Evolutionary conservation across 2,113 vertebrate species (phyloP).

Genomic region (Scophthalmus maximus): DNA sequence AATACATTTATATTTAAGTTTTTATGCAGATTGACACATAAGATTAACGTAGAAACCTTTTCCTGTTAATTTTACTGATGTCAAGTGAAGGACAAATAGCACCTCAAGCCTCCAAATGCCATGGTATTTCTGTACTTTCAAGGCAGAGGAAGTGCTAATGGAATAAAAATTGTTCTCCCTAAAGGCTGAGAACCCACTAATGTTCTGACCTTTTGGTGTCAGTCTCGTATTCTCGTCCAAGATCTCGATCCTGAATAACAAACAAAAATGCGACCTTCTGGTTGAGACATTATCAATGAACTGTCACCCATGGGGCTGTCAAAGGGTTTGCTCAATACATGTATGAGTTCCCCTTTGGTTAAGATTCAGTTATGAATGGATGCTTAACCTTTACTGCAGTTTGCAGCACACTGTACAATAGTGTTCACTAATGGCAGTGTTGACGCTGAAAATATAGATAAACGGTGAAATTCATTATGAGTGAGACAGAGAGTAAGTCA

Average conservation of each 20-base stretch:
- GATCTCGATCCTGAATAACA: constrained; percentile 16
- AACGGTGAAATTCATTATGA: neutral
- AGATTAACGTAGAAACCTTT: constrained; percentile 26
- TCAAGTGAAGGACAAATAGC: constrained; percentile 14
- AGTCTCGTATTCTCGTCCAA: constrained; percentile 5
- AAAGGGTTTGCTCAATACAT: constrained; percentile 35
- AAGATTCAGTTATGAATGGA: constrained; percentile 25
- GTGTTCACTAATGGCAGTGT: neutral
- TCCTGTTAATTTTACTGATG: constrained; percentile 3
- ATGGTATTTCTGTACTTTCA: constrained; percentile 35
- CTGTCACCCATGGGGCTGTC: constrained; percentile 1
- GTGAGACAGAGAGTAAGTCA: neutral
- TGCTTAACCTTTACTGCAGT: constrained; percentile 29
- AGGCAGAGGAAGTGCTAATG: neutral
- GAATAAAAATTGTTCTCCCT: constrained; percentile 23
- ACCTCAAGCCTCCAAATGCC: constrained; percentile 40
- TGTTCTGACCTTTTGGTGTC: constrained; percentile 55
- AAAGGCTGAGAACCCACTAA: constrained; percentile 34
- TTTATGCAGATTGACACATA: neutral
- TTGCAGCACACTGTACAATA: neutral
- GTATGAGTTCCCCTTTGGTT: constrained; percentile 9
- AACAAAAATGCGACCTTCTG: constrained; percentile 54
- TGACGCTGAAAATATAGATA: neutral
- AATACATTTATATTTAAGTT: too few relatives aligned
- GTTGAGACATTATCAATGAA: constrained; percentile 44